Evolutionary conservation across 1,140 invertebrate genomes (phyloP), one percentile per base, ranked within the genome.

Genomic region (Notospermus geniculatus): DNA sequence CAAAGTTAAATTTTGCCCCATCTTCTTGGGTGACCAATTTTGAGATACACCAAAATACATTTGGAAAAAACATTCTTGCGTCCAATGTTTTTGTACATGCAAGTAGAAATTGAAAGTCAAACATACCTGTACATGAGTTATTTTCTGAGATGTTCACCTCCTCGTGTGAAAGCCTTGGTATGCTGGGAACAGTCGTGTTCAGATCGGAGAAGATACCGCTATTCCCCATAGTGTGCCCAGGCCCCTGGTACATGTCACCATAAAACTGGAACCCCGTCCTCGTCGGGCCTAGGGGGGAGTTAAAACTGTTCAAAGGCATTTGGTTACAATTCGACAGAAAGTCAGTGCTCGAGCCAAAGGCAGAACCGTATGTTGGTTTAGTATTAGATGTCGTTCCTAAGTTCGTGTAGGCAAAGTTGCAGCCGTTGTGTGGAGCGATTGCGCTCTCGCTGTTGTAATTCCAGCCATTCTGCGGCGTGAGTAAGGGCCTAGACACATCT

Each of bases 271-370:
- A 62, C 19, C 46, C 46, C n/a, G 19, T 5, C n/a, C 19, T 4
- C 46, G 46, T 23, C 4, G 32, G 32, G 32, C 32, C 32, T n/a
- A 50, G 46, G n/a, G 46, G 19, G 4, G 19, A 23, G 46, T 50
- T 50, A 19, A 50, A 19, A 50, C 5, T 50, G 60, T 73, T 71
- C n/a, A 78, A 63, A 63, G 71, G 72, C 74, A 77, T 77, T 66
- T 74, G 73, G 50, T 74, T 66, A 65, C 76, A 78, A 63, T 76
- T 76, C 55, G 68, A 66, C 30, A 78, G 58, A 67, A 75, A 75
- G 63, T 76, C 74, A 2, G 71, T 69, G 54, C 64, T 62, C 11
- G n/a, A 22, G 4, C 19, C 46, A 27, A 50, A 50, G n/a, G 46
- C 46, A 9, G 46, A 68, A 13, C 65, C 66, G 50, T 70, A 70